Base-by-base conservation (phyloP, 2,888 invertebrate genomes). In the Phragmatobia fuliginosa region DNA sequence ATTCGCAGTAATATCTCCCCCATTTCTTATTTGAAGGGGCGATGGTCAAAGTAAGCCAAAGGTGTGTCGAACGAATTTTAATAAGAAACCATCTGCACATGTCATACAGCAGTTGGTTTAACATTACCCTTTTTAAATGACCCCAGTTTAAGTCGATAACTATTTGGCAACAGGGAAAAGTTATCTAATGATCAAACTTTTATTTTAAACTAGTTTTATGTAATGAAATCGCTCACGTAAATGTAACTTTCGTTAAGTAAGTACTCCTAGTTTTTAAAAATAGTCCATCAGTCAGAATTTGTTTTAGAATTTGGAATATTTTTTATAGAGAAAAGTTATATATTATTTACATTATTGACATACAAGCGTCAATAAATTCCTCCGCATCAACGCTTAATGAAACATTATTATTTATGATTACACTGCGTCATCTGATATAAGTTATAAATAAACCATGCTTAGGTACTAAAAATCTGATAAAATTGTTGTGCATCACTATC, bases 401-500 rank as follows among this genome's bases (percentile, higher is more conserved):
- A n/a, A n/a, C n/a, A n/a, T n/a, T n/a, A n/a, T n/a, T n/a, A n/a
- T n/a, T n/a, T n/a, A 25, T 28, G 25, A 11, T 56, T 14, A 25
- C 25, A 14, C 28, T 56, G 14, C 28, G 18, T 63, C n/a, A 25
- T 28, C 56, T 64, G 36, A n/a, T 25, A 65, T 56, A 62, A 31
- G 16, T 28, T n/a, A n/a, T n/a, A n/a, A n/a, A n/a, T n/a, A n/a
- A 32, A 28, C 36, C 16, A n/a, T n/a, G n/a, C 33, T 36, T 38
- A n/a, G 56, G 36, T 28, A 28, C 62, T 18, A 25, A 11, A 10
- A 33, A 67, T 62, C 67, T 25, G 78, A 78, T 79, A 74, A 72
- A 71, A 75, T 67, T 5, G 66, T 76, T 76, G 80, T 76, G 80
- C 78, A 75, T 73, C 52, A 68, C 49, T 64, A 64, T 60, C 56